These are phyloP conservation scores for Tenebrio molitor DNA, from an alignment of 1,140 invertebrate genomes.

Conservation along the genomic window DNA sequence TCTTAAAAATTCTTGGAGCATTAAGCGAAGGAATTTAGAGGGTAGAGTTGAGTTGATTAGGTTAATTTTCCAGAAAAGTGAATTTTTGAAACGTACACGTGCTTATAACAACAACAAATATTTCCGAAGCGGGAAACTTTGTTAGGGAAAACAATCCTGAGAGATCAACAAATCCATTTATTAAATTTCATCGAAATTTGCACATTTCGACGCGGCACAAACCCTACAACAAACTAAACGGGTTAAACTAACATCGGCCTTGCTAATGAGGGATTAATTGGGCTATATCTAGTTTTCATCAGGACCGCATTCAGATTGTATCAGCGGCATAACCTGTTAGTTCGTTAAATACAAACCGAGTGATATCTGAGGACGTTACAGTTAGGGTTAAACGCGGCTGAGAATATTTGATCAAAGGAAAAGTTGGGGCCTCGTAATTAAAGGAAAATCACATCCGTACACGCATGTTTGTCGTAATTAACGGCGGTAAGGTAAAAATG, in stretches of 20 bases:
- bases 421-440: slow-evolving; percentile 15
- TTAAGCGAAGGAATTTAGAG: no score
- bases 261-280: slow-evolving; percentile 36
- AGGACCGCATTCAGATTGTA: slow-evolving; percentile 13
- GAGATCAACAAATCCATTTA: background rate
- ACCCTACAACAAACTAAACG: background rate
- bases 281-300: slow-evolving; percentile 37
- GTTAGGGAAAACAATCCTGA: background rate
- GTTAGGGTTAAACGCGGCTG: slow-evolving; percentile 5
- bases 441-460: background rate
- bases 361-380: slow-evolving; percentile 7
- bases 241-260: slow-evolving; percentile 19
- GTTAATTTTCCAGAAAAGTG: background rate
- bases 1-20: no score
- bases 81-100: background rate
- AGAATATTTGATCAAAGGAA: slow-evolving; percentile 37
- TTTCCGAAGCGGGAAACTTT: background rate
- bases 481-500: background rate
- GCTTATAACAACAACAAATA: background rate
- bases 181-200: slow-evolving; percentile 22
- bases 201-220: background rate
- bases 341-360: slow-evolving; percentile 19
- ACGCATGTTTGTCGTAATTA: background rate
- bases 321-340: slow-evolving; percentile 13
- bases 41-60: background rate